Percentiles rank a stretch among this genome's conserved stretches.
These are phyloP conservation scores for Alouatta palliata DNA, from an alignment of 2,113 vertebrate species.

Conservation along the genomic window DNA sequence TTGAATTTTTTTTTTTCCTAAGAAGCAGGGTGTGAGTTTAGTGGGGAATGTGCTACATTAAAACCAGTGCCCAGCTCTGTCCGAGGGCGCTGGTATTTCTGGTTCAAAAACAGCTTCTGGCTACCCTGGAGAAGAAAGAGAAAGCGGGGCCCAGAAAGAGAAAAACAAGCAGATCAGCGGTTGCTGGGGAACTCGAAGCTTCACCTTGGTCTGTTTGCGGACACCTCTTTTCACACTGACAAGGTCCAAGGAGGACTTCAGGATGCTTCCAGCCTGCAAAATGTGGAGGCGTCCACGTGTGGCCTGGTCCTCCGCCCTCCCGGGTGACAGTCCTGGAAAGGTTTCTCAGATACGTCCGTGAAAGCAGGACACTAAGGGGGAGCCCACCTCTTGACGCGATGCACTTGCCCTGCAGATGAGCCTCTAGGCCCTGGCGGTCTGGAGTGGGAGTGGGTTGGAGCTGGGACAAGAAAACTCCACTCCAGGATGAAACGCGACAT, in stretches of 20 bases:
- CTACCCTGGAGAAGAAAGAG: conserved; percentile 49
- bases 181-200: neutral
- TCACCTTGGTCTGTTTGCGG: conserved; percentile 45
- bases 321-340: neutral
- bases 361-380: neutral
- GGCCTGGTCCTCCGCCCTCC: neutral
- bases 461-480: conserved; percentile 63
- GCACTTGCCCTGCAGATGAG: neutral
- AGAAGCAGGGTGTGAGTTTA: conserved; percentile 3
- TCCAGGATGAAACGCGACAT: conserved; percentile 63
- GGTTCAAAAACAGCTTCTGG: conserved; percentile 62
- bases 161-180: neutral
- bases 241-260: conserved; percentile 70
- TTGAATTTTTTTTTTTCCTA: neutral
- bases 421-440: conserved; percentile 66
- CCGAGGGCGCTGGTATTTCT: conserved; percentile 40
- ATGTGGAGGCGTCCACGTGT: conserved; percentile 68
- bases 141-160: conserved; percentile 12
- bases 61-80: conserved; percentile 52
- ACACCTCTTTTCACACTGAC: conserved; percentile 66
- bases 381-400: conserved; percentile 30
- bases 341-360: neutral
- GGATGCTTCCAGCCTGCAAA: conserved; percentile 67
- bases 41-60: conserved; percentile 23
- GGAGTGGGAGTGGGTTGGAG: neutral